These are phyloP conservation scores for Eueremaeus valkanovi DNA, from an alignment of 2,888 invertebrate species.

Conservation along the genomic window DNA sequence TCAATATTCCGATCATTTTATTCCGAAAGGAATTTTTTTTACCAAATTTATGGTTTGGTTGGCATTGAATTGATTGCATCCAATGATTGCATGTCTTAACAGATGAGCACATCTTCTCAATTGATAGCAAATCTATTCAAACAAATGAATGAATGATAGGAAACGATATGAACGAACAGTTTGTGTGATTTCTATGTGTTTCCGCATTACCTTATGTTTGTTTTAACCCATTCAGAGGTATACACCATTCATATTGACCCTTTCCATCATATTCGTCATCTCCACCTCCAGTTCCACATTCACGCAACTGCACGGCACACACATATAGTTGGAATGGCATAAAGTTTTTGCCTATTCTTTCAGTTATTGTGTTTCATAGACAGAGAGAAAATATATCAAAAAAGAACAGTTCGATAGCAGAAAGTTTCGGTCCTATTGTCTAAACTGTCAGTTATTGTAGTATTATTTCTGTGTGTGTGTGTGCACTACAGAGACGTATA, in stretches of 20 bases:
- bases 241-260: slow-evolving; percentile 12
- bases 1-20: too few species aligned
- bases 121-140: too few species aligned
- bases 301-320: slow-evolving; percentile 15
- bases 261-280: background rate
- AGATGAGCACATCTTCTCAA: too few species aligned
- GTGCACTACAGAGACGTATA: background rate
- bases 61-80: too few species aligned
- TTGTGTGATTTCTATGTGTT: too few species aligned
- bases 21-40: too few species aligned
- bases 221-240: too few species aligned
- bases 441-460: slow-evolving; percentile 26
- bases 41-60: too few species aligned
- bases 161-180: too few species aligned
- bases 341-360: background rate
- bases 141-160: too few species aligned
- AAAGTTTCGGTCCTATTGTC: slow-evolving; percentile 30
- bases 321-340: background rate
- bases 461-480: background rate
- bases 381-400: background rate
- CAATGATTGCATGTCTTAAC: too few species aligned
- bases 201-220: too few species aligned
- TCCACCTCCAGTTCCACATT: background rate
- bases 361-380: background rate
- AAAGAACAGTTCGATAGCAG: background rate